Evolutionary conservation across 1,140 invertebrate genomes (phyloP), one percentile per base, ranked within the genome.

Genomic region (Diorhabda sublineata): DNA sequence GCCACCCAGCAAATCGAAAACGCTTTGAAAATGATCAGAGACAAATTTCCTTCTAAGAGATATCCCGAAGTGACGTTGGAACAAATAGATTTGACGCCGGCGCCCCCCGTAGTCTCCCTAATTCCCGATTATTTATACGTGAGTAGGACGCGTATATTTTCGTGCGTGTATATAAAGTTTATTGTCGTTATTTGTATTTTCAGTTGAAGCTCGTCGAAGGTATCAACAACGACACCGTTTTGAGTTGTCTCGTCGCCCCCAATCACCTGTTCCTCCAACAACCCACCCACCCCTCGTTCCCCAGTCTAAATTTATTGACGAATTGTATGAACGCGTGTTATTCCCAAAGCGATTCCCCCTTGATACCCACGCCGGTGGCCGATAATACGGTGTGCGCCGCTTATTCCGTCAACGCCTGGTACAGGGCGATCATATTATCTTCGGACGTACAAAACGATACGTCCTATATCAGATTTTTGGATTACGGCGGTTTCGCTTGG

Each of bases 211-310:
- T 98, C 61, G 88, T 97, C 67, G 93, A 93, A 78, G 93, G 92
- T 59, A 90, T 98, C n/a, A 94, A 93, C 77, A 95, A 96, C 77
- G 96, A 98, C 82, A 91, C 97, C 2, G 87, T 92, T 61, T 85
- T 98, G 60, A 94, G 91, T 75, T 90, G 90, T 73, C 87, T 97
- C 71, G 87, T 96, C 5, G 88, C 89, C 73, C 91, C 94, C 26
- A 90, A 91, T 64, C 92, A 96, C 78, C 84, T 98, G 73, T 98
- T 98, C 82, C 85, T 98, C 44, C 96, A 98, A 79, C 90, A 97
- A 79, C 95, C 94, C 9, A 91, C 93, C 59, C 96, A 98, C 84
- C 95, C 96, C 1, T 90, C 94, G 0, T 97, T 92, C 83, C 89
- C 91, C 2, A 89, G 88, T 9, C 84, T 98, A 61, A 87, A 89